Base-by-base conservation (phyloP, 1,140 invertebrate species). In the Theocolax elegans region DNA sequence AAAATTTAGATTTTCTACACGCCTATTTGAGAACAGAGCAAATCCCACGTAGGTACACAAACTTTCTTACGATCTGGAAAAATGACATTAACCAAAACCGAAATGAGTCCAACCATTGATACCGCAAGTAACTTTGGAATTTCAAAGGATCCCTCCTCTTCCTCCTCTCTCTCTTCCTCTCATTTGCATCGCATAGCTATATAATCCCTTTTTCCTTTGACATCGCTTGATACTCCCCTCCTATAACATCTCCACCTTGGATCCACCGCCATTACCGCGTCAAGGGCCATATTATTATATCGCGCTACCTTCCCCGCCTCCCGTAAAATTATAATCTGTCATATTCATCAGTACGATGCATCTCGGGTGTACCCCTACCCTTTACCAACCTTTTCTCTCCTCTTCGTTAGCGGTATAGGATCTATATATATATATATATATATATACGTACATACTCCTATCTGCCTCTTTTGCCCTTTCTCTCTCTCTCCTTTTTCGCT, bases 291-390 rank as follows among this genome's bases (percentile, higher is more conserved):
- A 48, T 71, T 60, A 64, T 58, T 71, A 56, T 46, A 46, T 62
- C 56, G 17, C 21, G 23, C 23, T 67, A 44, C 25, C 21, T 60
- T 38, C 48, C 7, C 44, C 42, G 2, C 6, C 29, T 31, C 46
- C 59, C 60, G 64, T 72, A 70, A 73, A 79, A 77, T 78, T 77
- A 78, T 78, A 78, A 78, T 79, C 74, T 78, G 75, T 76, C 77
- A 79, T 79, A 79, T 76, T 78, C 76, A 79, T 78, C 77, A 66
- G 75, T 75, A 71, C 66, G 72, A 51, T 51, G 59, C 66, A 9
- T 60, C 53, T n/a, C 27, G 27, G 35, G 7, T 21, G 10, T 12
- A 44, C 15, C 51, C 56, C 21, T 17, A 27, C 9, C 63, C 8
- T 44, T 6, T 0, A 31, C 27, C 25, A 17, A 40, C 54, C 44